phyloP scores from a whole-genome alignment of 2,113 vertebrate genomes.

The Nettapus auritus region DNA sequence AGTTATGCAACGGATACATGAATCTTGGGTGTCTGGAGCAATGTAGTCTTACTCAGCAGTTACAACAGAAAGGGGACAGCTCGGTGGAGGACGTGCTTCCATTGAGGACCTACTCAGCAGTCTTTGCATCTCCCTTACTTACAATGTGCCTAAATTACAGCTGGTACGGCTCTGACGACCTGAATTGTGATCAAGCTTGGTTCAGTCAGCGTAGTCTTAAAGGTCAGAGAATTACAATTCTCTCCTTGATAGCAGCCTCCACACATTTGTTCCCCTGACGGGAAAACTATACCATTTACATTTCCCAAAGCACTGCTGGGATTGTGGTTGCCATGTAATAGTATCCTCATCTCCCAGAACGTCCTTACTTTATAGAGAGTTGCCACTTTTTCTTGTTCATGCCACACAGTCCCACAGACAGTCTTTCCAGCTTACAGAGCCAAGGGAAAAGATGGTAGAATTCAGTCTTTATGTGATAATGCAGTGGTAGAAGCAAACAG shows the following conservation, averaged over 20 bases:
- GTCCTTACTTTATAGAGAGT: not conserved
- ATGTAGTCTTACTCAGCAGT: not conserved
- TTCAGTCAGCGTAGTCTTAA: not conserved
- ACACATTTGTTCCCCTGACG: not conserved
- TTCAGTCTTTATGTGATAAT: not conserved
- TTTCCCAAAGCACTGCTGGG: not conserved
- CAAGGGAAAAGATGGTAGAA: not conserved
- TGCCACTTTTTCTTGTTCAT: not conserved
- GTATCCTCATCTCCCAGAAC: not conserved
- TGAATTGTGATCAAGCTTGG: not conserved
- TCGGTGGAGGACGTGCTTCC: not conserved
- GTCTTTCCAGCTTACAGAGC: not conserved
- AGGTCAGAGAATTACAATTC: not conserved
- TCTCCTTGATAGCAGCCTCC: not conserved
- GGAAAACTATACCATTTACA: not conserved
- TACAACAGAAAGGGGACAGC: not conserved
- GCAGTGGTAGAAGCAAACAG: not conserved
- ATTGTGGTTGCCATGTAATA: not conserved
- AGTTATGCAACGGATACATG: not conserved
- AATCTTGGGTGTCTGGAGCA: not conserved
- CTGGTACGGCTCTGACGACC: not conserved
- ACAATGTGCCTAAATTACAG: not conserved
- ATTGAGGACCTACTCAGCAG: fast-evolving
- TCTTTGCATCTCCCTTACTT: not conserved
- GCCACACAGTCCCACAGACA: not conserved